A percentile compares a stretch with the other conserved stretches of the same genome.
phyloP scores from a whole-genome alignment of 2,888 invertebrate species.

The Hydraecia micacea region DNA sequence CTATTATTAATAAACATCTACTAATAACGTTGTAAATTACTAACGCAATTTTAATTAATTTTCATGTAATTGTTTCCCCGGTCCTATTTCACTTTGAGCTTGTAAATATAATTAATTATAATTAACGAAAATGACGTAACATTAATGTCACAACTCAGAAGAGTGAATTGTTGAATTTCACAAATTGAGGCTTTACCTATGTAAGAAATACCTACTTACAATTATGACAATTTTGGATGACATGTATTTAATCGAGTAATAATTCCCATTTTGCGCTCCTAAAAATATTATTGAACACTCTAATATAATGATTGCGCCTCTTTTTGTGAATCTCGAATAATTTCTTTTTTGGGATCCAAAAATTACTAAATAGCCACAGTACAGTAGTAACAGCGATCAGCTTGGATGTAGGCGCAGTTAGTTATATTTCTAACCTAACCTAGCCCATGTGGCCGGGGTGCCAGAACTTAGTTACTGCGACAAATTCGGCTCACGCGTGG shows the following conservation, averaged over 20 bases:
- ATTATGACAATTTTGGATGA: neutral
- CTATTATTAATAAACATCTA: slow-evolving; percentile 25
- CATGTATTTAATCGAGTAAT: neutral
- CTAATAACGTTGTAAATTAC: slow-evolving; percentile 39
- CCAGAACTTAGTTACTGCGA: neutral
- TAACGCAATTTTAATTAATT: slow-evolving; percentile 32
- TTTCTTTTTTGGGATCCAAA: too few species aligned
- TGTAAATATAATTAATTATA: slow-evolving; percentile 54
- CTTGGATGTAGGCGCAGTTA: too few species aligned
- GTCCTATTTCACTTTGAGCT: slow-evolving; percentile 35
- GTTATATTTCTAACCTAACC: neutral
- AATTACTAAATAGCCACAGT: neutral
- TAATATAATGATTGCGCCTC: neutral
- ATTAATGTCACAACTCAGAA: slow-evolving; percentile 14
- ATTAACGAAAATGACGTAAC: slow-evolving; percentile 26
- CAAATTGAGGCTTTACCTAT: slow-evolving; percentile 1
- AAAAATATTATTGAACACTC: neutral
- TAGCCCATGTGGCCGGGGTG: neutral
- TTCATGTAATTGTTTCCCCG: slow-evolving; percentile 22
- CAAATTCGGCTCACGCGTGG: neutral
- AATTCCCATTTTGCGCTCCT: neutral
- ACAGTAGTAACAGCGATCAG: neutral
- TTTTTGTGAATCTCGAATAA: neutral
- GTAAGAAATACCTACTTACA: neutral
- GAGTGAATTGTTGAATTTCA: slow-evolving; percentile 18